Evolutionary conservation across 2,113 vertebrate genomes (phyloP).

Genomic region (Protomyctophum bolini): DNA sequence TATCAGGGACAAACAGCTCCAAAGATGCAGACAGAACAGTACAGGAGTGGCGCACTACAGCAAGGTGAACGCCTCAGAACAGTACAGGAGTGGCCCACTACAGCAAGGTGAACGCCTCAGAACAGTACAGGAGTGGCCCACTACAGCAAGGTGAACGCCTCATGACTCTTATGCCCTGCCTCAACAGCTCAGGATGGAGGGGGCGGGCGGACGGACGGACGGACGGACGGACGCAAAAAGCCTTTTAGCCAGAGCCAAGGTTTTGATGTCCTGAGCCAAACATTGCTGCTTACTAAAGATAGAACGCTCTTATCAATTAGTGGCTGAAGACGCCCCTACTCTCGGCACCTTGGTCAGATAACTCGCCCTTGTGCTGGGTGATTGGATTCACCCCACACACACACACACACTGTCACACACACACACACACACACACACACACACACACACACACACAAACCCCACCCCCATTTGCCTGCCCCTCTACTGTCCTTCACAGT

Average conservation of each 20-base stretch:
- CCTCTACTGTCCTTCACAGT: slow-evolving; percentile 75
- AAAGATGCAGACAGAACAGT: slow-evolving; percentile 51
- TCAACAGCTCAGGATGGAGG: slow-evolving; percentile 51
- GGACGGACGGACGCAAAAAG: slow-evolving; percentile 50
- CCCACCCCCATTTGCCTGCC: slow-evolving; percentile 56
- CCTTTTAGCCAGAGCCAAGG: slow-evolving; percentile 74
- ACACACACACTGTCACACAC: too few species aligned
- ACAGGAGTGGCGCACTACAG: too few species aligned
- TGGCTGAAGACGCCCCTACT: slow-evolving; percentile 69
- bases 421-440: too few species aligned
- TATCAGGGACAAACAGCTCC: slow-evolving; percentile 47
- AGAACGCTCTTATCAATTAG: slow-evolving; percentile 81
- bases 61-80: too few species aligned
- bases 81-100: too few species aligned
- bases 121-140: slow-evolving; percentile 51
- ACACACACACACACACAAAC: too few species aligned
- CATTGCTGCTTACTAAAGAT: slow-evolving; percentile 76
- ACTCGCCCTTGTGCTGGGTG: slow-evolving; percentile 69
- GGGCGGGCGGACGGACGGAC: slow-evolving; percentile 6
- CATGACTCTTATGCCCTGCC: slow-evolving; percentile 65
- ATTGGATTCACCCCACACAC: slow-evolving; percentile 62
- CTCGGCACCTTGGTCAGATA: slow-evolving; percentile 76
- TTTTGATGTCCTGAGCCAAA: slow-evolving; percentile 77
- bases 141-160: slow-evolving; percentile 68
- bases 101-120: too few species aligned